Percentiles rank a stretch among this genome's conserved stretches.
Evolutionary conservation across 1,140 invertebrate species (phyloP).

Genomic region (Phocides pigmalion): DNA sequence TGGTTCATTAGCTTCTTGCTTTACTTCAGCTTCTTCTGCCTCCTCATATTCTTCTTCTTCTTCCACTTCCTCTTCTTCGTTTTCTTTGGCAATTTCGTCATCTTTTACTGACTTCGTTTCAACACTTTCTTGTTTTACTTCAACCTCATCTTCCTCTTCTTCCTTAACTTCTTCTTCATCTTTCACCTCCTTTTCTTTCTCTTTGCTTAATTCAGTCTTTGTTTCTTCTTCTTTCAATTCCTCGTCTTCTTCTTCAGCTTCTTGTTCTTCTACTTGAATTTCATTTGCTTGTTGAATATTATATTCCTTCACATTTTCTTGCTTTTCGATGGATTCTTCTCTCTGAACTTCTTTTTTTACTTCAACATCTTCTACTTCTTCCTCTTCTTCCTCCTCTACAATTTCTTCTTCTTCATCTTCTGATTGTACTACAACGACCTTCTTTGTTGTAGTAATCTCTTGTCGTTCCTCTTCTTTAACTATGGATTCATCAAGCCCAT

Average conservation of each 20-base stretch:
- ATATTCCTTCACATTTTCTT: constrained; percentile 33
- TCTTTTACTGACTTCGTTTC: constrained; percentile 36
- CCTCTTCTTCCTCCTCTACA: constrained; percentile 45
- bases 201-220: constrained; percentile 33
- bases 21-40: constrained; percentile 41
- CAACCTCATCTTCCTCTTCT: constrained; percentile 32
- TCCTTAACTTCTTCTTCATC: constrained; percentile 35
- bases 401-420: constrained; percentile 52
- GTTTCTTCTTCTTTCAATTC: constrained; percentile 40
- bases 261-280: constrained; percentile 48
- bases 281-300: constrained; percentile 37
- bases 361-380: constrained; percentile 42
- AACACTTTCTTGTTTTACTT: constrained; percentile 37
- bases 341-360: constrained; percentile 29
- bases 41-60: constrained; percentile 49
- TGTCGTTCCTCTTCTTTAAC: constrained; percentile 46
- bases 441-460: constrained; percentile 50
- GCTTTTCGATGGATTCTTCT: constrained; percentile 30
- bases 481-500: constrained; percentile 37
- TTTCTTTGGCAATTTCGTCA: constrained; percentile 39
- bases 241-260: constrained; percentile 46
- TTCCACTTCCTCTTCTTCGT: constrained; percentile 39
- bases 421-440: constrained; percentile 47
- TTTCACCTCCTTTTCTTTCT: constrained; percentile 32
- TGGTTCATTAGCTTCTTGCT: constrained; percentile 15